Conservation (phyloP, 2,113 vertebrate species). For the Strigops habroptila region DNA sequence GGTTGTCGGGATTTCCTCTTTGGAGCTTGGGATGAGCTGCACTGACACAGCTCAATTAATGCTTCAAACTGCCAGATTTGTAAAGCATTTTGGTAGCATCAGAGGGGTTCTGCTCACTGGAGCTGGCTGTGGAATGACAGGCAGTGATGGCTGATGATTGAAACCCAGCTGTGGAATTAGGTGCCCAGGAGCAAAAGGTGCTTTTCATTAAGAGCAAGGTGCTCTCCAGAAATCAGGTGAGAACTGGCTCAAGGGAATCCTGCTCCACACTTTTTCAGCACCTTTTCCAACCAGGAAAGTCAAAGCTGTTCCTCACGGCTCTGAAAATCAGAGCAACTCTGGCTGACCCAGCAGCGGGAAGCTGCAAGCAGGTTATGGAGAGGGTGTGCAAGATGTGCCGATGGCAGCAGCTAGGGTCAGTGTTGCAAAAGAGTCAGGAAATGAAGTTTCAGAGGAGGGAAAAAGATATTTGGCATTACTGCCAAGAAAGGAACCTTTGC, state of each 20-base stretch:
- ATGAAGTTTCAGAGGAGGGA: neutral
- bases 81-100: rapidly evolving
- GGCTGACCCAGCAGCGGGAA: neutral
- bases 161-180: neutral
- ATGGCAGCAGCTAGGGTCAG: neutral
- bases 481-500: neutral
- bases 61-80: neutral
- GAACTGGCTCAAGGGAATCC: neutral
- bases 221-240: neutral
- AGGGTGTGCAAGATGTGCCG: neutral
- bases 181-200: neutral
- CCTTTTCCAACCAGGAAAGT: neutral
- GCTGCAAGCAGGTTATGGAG: neutral
- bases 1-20: neutral
- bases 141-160: neutral
- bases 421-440: slow-evolving; percentile 19
- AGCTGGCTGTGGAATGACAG: neutral
- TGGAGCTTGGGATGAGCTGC: rapidly evolving
- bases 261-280: neutral
- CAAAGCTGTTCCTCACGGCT: neutral
- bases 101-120: neutral
- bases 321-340: neutral
- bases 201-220: neutral
- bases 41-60: neutral
- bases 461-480: neutral